A percentile compares a stretch with the other conserved stretches of the same genome.
phyloP scores from a whole-genome alignment of 2,797 vertebrate species.

The Naso thynnoides region DNA sequence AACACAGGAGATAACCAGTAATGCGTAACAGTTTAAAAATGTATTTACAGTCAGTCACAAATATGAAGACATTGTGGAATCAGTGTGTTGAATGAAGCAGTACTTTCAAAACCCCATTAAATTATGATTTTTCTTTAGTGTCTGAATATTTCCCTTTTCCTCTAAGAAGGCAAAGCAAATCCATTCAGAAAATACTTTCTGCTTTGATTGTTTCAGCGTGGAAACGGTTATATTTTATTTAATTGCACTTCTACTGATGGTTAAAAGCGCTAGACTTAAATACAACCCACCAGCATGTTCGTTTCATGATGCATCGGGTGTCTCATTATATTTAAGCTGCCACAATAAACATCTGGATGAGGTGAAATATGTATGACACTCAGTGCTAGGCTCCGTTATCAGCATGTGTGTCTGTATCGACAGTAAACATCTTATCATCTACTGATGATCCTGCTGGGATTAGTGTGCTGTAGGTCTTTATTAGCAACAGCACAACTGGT shows the following conservation, averaged over 20 bases:
- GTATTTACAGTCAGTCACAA: constrained; percentile 74
- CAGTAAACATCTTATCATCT: constrained; percentile 1
- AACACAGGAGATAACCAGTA: constrained; percentile 65
- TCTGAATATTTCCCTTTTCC: constrained; percentile 61
- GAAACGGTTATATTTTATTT: constrained; percentile 46
- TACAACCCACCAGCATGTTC: constrained; percentile 25
- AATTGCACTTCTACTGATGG: constrained; percentile 39
- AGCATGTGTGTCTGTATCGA: constrained; percentile 8
- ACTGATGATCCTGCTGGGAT: constrained; percentile 23
- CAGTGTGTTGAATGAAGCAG: constrained; percentile 54
- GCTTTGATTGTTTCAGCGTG: constrained; percentile 78
- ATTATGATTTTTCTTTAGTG: constrained; percentile 64
- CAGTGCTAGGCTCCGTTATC: constrained; percentile 2
- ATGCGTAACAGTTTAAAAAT: constrained; percentile 62
- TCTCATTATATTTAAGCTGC: neutral
- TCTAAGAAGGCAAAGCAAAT: constrained; percentile 45
- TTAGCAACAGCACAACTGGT: constrained; percentile 30
- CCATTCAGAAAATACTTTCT: constrained; percentile 47
- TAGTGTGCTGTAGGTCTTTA: constrained; percentile 28
- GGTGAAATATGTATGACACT: constrained; percentile 3
- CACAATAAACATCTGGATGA: constrained; percentile 9
- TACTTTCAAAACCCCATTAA: constrained; percentile 59
- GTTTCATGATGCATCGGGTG: constrained; percentile 1
- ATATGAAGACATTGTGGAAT: constrained; percentile 25
- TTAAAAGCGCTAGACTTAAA: constrained; percentile 67